phyloP scores from a whole-genome alignment of 2,888 invertebrate species.

The Drosophila lacicola region DNA sequence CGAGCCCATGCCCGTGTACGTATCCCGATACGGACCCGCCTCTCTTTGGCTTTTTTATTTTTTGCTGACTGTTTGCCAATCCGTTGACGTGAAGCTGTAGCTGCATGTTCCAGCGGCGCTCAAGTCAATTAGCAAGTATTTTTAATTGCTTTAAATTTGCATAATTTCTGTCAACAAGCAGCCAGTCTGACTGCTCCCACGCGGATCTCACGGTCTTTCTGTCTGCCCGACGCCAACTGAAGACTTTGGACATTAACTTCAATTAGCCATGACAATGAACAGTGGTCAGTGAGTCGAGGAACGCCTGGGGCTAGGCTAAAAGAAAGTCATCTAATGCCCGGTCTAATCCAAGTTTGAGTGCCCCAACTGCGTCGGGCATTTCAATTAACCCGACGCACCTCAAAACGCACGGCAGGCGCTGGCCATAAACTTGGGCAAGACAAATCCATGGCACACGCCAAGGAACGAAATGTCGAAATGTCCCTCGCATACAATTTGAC shows the following conservation, averaged over 20 bases:
- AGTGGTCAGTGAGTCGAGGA: conserved; percentile 25
- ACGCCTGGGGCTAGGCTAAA: conserved; percentile 19
- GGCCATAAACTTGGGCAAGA: conserved; percentile 61
- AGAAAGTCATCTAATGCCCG: conserved; percentile 54
- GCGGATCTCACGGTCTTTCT: neutral
- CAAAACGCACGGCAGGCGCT: conserved; percentile 29
- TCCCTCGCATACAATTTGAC: conserved; percentile 67
- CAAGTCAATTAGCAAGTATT: conserved; percentile 79
- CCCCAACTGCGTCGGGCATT: conserved; percentile 60
- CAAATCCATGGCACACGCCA: conserved; percentile 69
- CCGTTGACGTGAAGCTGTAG: conserved; percentile 40
- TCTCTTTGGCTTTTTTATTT: conserved; percentile 25
- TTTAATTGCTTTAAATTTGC: conserved; percentile 80
- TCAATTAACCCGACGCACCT: conserved; percentile 78
- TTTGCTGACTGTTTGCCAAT: conserved; percentile 45
- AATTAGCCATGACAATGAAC: conserved; percentile 62
- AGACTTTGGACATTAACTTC: conserved; percentile 69
- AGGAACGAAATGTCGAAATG: conserved; percentile 46
- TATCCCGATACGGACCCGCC: conserved; percentile 19
- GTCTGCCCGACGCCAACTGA: conserved; percentile 16
- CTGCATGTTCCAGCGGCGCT: conserved; percentile 50
- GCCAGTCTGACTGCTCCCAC: conserved; percentile 8
- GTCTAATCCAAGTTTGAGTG: conserved; percentile 64
- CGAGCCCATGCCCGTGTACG: conserved; percentile 2
- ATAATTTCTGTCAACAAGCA: conserved; percentile 76